phyloP scores from a whole-genome alignment of 2,113 vertebrate genomes.

The Mobula birostris region DNA sequence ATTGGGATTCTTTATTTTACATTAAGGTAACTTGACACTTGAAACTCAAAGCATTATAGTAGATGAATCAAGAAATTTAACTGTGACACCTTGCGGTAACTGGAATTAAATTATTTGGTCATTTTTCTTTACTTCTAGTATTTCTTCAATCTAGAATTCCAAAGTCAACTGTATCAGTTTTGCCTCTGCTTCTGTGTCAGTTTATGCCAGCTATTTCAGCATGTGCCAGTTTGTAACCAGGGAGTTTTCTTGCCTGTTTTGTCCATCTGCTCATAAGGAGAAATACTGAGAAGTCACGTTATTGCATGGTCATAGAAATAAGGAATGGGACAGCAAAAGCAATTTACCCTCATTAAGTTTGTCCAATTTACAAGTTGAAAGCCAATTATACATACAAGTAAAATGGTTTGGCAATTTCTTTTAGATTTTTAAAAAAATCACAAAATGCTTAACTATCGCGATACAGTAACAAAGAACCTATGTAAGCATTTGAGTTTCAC shows the following conservation, averaged over 20 bases:
- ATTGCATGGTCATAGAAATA: not conserved
- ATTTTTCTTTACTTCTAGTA: not conserved
- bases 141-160: not conserved
- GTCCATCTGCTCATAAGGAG: not conserved
- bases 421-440: not conserved
- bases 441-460: not conserved
- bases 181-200: not conserved
- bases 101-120: not conserved
- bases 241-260: not conserved
- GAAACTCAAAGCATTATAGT: not conserved
- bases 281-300: not conserved
- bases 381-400: not conserved
- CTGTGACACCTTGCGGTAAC: not conserved
- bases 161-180: not conserved
- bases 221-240: not conserved
- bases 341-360: not conserved
- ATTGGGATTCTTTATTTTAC: not conserved
- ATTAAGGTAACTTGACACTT: not conserved
- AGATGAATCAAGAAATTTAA: not conserved
- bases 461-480: not conserved
- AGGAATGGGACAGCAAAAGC: not conserved
- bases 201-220: not conserved
- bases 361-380: not conserved
- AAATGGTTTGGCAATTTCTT: not conserved
- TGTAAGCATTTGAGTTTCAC: not conserved